phyloP scores from a whole-genome alignment of 2,888 invertebrate genomes.

The Mythimna loreyi region DNA sequence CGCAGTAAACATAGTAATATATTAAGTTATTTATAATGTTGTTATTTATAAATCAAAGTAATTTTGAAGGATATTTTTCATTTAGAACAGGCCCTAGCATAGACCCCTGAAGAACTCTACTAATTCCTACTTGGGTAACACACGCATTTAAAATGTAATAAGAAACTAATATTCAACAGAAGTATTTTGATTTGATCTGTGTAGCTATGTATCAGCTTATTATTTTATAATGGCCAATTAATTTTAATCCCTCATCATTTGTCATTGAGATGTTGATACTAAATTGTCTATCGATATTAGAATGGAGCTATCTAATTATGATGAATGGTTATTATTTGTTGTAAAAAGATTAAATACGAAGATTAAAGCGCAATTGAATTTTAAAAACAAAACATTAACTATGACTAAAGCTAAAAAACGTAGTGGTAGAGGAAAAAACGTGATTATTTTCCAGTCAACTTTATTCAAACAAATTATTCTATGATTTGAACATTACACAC shows the following conservation, averaged over 20 bases:
- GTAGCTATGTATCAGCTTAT: not conserved
- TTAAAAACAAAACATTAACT: constrained; percentile 31
- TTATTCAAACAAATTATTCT: constrained; percentile 41
- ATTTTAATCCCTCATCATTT: not conserved
- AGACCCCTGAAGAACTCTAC: not conserved
- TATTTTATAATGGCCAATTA: constrained; percentile 1
- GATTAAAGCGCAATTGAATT: constrained; percentile 32
- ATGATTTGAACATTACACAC: constrained; percentile 45
- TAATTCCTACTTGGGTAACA: not conserved
- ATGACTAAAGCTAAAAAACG: constrained; percentile 25
- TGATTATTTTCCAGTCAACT: constrained; percentile 37
- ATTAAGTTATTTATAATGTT: not conserved
- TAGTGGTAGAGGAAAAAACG: constrained; percentile 45
- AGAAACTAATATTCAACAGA: not conserved
- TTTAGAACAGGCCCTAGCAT: not conserved
- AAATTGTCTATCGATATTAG: not conserved
- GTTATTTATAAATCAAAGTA: not conserved
- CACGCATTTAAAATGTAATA: not conserved
- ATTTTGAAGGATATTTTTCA: not conserved
- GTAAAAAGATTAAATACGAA: constrained; percentile 28
- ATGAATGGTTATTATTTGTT: constrained; percentile 2
- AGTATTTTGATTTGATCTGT: not conserved
- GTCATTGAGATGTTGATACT: constrained; percentile 11
- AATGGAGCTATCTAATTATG: constrained; percentile 3
- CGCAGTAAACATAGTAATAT: constrained; percentile 4